phyloP scores from a whole-genome alignment of 2,797 vertebrate genomes.

The Okamejei kenojei region DNA sequence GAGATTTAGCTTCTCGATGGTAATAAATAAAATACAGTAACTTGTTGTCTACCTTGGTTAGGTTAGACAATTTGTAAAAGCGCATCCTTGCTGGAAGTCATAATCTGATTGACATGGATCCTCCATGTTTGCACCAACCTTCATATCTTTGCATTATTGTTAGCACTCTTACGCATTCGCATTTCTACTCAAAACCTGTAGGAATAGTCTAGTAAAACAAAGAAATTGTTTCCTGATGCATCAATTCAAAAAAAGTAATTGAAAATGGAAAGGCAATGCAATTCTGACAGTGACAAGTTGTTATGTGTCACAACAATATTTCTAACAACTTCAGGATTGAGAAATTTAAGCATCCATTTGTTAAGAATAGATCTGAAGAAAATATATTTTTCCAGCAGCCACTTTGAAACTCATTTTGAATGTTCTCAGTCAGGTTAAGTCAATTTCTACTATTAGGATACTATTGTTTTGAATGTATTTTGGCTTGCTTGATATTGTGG shows the following conservation, averaged over 20 bases:
- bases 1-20: not conserved
- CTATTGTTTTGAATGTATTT: not conserved
- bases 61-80: constrained; percentile 9
- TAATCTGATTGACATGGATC: not conserved
- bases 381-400: not conserved
- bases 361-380: not conserved
- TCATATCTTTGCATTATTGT: not conserved
- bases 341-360: not conserved
- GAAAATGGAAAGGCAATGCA: constrained; percentile 8
- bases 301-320: constrained; percentile 13
- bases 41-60: not conserved
- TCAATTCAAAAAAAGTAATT: constrained; percentile 25
- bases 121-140: not conserved
- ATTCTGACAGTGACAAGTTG: constrained; percentile 14
- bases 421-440: not conserved
- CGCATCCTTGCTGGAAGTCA: not conserved
- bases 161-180: not conserved
- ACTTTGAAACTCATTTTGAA: not conserved
- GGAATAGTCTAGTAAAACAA: constrained; percentile 20
- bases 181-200: not conserved
- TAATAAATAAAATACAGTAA: not conserved
- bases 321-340: not conserved
- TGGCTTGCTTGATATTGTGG: not conserved
- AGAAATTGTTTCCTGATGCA: not conserved
- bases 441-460: not conserved